phyloP scores from a whole-genome alignment of 2,113 vertebrate species.

The Antennarius striatus region DNA sequence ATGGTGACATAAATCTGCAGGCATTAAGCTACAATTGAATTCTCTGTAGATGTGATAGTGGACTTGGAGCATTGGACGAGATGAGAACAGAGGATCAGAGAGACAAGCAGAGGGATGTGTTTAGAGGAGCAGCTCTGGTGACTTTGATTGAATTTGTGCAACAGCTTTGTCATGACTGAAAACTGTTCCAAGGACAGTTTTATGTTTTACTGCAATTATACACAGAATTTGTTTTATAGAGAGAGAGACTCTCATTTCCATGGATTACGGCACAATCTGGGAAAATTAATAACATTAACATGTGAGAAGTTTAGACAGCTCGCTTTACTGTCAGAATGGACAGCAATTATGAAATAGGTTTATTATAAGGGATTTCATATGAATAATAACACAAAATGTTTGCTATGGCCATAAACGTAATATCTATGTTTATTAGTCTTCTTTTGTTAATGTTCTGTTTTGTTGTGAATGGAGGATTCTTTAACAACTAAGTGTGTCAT shows the following conservation, averaged over 20 bases:
- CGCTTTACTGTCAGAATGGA: neutral
- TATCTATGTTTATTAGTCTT: neutral
- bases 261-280: constrained; percentile 16
- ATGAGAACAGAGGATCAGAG: constrained; percentile 3
- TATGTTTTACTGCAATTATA: constrained; percentile 21
- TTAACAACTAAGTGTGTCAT: too few relatives aligned
- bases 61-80: neutral
- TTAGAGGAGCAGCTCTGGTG: neutral
- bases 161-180: neutral
- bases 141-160: constrained; percentile 19
- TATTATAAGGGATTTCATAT: neutral
- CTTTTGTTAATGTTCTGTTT: neutral
- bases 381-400: neutral
- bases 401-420: neutral
- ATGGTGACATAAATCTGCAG: neutral
- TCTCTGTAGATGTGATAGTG: neutral
- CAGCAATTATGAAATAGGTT: neutral
- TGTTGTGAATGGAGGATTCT: too few relatives aligned
- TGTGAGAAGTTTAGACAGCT: neutral
- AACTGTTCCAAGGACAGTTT: constrained; percentile 16
- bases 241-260: neutral
- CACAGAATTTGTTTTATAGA: neutral
- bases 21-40: constrained; percentile 4
- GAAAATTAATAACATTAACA: neutral
- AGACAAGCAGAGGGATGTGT: neutral